phyloP scores from a whole-genome alignment of 2,888 invertebrate genomes.

The Caenorhabditis sp. region DNA sequence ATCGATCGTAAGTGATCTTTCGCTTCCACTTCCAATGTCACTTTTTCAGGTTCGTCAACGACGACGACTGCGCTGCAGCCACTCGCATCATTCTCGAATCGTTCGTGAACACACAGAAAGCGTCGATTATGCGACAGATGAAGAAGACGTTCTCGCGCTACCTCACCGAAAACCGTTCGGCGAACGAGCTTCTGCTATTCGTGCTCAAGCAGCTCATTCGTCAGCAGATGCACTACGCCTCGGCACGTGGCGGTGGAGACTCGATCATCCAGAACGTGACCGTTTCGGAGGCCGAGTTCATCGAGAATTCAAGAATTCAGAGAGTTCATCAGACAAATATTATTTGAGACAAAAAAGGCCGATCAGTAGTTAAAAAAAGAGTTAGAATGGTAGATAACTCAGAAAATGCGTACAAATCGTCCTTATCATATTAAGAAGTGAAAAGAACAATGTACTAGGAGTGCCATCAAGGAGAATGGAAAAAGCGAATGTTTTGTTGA shows the following conservation, averaged over 20 bases:
- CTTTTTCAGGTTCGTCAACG: constrained; percentile 84
- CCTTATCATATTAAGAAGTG: too few species aligned
- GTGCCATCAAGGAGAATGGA: too few species aligned
- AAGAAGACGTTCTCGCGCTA: constrained; percentile 90
- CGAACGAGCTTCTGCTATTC: constrained; percentile 94
- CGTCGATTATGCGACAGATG: constrained; percentile 97
- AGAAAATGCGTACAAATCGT: too few species aligned
- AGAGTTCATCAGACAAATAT: too few species aligned
- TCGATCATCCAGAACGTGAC: constrained; percentile 83
- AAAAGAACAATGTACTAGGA: too few species aligned
- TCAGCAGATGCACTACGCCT: constrained; percentile 71
- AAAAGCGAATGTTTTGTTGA: too few species aligned
- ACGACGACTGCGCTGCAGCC: constrained; percentile 97
- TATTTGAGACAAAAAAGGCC: too few species aligned
- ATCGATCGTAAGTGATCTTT: too few species aligned
- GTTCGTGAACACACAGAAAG: constrained; percentile 98
- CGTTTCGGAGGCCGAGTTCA: constrained; percentile 88
- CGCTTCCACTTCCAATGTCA: too few species aligned
- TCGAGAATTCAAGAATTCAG: too few species aligned
- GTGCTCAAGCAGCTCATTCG: constrained; percentile 88
- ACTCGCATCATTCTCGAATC: constrained; percentile 97
- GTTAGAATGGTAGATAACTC: too few species aligned
- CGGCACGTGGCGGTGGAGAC: constrained; percentile 54
- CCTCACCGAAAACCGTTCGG: constrained; percentile 93
- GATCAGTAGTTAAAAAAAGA: too few species aligned